Base-by-base conservation (phyloP, 1,140 invertebrate genomes). In the Hycleus cichorii region DNA sequence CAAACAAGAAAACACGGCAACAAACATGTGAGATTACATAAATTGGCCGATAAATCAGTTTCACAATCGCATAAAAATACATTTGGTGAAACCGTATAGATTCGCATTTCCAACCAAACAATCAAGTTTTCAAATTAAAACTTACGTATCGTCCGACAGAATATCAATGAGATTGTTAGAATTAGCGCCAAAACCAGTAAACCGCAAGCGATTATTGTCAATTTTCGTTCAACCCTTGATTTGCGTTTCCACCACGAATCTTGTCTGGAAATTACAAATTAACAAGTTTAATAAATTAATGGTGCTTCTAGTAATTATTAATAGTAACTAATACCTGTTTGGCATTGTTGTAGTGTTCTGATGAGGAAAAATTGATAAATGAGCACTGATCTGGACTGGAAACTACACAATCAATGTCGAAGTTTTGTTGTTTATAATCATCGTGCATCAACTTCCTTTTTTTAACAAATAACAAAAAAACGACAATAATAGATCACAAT, bases 211-310 rank as follows among this genome's bases (percentile, higher is more conserved):
- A 53, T 38, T 12, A 53, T 45, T 10, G 46, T 53, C 18, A 53
- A 32, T 53, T 53, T 53, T 11, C 51, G 39, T 46, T 53, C 51
- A 10, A 38, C 11, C 27, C 46, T 44, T 1, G 51, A 44, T 46
- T 53, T 53, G 51, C 51, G 51, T 45, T 53, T 44, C 51, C 51
- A 53, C 51, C 51, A 53, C 44, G 51, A 53, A 32, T 53, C 51
- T 32, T 53, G 51, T 5, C 51, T 53, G 11, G 45, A 53, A 46
- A n/a, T 11, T 10, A 25, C 0, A 38, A 27, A 26, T 18, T 18
- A 18, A 18, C 18, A 18, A 18, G 18, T 18, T 46, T 46, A 18
- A 11, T 40, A 40, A 50, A 50, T n/a, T 12, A 8, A 11, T 32
- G 48, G 4, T 39, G 43, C 38, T 50, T 50, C 43, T 39, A 49